Evolutionary conservation across 2,797 vertebrate species (phyloP).

Genomic region (Xenopus petersii): DNA sequence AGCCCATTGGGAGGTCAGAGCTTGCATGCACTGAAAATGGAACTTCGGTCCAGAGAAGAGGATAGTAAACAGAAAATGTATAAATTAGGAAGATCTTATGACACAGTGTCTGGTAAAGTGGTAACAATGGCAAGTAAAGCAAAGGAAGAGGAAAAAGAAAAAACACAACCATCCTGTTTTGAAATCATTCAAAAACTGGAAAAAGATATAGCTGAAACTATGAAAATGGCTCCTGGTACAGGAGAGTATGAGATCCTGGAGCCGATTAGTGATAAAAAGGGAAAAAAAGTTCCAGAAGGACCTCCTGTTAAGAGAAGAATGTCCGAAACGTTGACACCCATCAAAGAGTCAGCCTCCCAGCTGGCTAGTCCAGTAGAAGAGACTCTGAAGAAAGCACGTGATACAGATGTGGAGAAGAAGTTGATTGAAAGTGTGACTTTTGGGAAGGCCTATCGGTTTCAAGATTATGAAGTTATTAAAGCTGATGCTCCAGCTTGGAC

Average conservation of each 20-base stretch:
- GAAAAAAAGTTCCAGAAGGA: slow-evolving; percentile 55
- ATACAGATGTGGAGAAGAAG: slow-evolving; percentile 48
- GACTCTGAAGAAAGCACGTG: slow-evolving; percentile 51
- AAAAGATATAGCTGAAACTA: slow-evolving; percentile 52
- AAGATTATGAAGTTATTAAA: slow-evolving; percentile 59
- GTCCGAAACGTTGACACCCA: slow-evolving; percentile 75
- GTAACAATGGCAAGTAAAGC: slow-evolving; percentile 73
- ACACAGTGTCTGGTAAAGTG: slow-evolving; percentile 78
- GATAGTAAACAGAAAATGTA: slow-evolving; percentile 72
- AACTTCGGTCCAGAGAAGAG: slow-evolving; percentile 71
- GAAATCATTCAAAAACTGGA: slow-evolving; percentile 62
- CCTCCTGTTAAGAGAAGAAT: slow-evolving; percentile 59
- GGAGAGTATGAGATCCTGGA: slow-evolving; percentile 77
- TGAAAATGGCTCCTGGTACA: slow-evolving; percentile 64
- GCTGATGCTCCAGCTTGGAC: slow-evolving; percentile 59
- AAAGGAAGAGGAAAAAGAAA: slow-evolving; percentile 65
- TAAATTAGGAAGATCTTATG: slow-evolving; percentile 79
- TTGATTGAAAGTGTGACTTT: slow-evolving; percentile 41
- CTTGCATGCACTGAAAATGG: slow-evolving; percentile 76
- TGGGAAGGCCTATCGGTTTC: slow-evolving; percentile 52
- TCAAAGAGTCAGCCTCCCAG: slow-evolving; percentile 77
- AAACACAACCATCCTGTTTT: slow-evolving; percentile 52
- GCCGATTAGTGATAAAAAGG: slow-evolving; percentile 67
- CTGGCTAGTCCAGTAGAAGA: slow-evolving; percentile 67
- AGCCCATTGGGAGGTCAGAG: slow-evolving; percentile 59